Conservation (phyloP, 1,140 invertebrate species). For the Drosophila varians region DNA sequence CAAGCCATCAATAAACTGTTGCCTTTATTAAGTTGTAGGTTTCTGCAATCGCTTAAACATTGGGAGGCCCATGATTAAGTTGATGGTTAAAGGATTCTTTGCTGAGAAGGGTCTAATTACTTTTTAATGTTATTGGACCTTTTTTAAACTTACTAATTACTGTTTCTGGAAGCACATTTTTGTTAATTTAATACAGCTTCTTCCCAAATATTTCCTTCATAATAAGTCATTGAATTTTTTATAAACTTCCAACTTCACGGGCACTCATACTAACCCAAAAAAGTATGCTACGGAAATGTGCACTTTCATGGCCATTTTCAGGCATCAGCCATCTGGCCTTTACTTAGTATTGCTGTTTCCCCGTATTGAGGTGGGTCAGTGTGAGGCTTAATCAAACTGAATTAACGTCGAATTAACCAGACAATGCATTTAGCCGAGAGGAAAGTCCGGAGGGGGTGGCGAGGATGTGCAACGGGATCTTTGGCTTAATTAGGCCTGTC, state of each 20-base stretch:
- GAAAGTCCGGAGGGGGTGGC: neutral
- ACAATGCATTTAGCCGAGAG: slow-evolving; percentile 31
- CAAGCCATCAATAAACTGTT: neutral
- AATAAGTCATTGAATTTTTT: neutral
- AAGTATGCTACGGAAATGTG: slow-evolving; percentile 23
- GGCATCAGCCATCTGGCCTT: slow-evolving; percentile 1
- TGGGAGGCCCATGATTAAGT: neutral
- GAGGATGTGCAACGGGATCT: slow-evolving; percentile 8
- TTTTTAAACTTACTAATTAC: too few species aligned
- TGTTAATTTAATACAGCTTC: too few species aligned
- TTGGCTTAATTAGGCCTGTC: slow-evolving; percentile 25
- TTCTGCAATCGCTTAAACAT: neutral
- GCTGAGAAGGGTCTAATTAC: too few species aligned
- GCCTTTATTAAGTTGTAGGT: neutral
- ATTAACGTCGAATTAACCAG: slow-evolving; percentile 25
- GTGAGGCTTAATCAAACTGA: slow-evolving; percentile 10
- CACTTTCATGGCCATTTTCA: slow-evolving; percentile 19
- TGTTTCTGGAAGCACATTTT: too few species aligned
- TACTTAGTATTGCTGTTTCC: neutral
- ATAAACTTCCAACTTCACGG: neutral
- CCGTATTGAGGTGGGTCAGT: slow-evolving; percentile 13
- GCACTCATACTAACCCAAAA: slow-evolving; percentile 2
- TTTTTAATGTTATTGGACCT: neutral
- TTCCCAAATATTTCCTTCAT: neutral
- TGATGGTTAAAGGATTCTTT: neutral